phyloP scores from a whole-genome alignment of 2,113 vertebrate species.

The Microtus ochrogaster region DNA sequence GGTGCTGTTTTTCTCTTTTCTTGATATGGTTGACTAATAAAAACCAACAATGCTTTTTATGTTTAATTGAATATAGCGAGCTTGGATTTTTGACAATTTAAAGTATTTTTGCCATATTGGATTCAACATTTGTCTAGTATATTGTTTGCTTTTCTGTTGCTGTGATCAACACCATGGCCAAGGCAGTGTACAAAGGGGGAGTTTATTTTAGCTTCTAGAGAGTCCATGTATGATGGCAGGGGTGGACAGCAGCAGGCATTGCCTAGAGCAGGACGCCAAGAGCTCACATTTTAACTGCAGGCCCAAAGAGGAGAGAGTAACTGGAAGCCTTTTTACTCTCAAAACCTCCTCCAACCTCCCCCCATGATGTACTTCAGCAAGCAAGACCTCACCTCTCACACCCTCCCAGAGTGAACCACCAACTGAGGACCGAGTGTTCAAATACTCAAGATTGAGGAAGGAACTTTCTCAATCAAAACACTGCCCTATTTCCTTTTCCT shows the following conservation, averaged over 20 bases:
- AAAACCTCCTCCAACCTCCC: too few relatives aligned
- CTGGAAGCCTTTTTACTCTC: background rate
- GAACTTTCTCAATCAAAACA: background rate
- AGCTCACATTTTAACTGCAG: background rate
- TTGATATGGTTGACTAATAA: background rate
- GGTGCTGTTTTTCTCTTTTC: background rate
- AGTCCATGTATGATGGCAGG: background rate
- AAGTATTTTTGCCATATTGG: background rate
- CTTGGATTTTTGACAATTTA: conserved; percentile 19
- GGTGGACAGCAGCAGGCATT: background rate
- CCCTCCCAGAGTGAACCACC: too few relatives aligned
- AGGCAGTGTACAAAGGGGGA: too few relatives aligned
- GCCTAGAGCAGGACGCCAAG: background rate
- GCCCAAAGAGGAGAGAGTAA: background rate
- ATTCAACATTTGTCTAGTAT: background rate
- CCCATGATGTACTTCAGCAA: background rate
- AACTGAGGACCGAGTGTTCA: background rate
- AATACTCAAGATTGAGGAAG: background rate
- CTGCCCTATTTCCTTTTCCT: background rate
- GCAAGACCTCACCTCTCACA: background rate
- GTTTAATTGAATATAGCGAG: conserved; percentile 22
- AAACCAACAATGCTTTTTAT: background rate
- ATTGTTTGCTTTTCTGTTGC: background rate
- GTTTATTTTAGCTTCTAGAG: too few relatives aligned
- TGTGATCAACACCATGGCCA: background rate